Evolutionary conservation across 2,888 invertebrate genomes (phyloP).

Genomic region (Argyresthia albistria): DNA sequence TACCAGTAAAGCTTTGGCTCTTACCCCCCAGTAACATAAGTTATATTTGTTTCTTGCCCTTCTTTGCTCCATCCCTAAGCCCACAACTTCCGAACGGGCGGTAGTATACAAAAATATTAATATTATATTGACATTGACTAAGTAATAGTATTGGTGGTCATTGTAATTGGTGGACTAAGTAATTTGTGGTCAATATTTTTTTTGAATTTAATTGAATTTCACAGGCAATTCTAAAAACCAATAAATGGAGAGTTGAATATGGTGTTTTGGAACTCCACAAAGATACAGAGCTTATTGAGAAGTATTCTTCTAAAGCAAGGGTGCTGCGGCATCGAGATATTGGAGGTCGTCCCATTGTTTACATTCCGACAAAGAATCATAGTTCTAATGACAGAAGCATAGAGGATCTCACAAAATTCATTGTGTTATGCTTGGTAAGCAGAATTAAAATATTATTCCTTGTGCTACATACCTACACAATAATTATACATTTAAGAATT

Average conservation of each 20-base stretch:
- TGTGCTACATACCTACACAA: not conserved
- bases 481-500: no score
- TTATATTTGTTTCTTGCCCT: no score
- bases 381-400: slow-evolving; percentile 80
- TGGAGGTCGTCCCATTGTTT: slow-evolving; percentile 81
- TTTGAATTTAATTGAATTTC: slow-evolving; percentile 19
- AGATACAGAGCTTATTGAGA: slow-evolving; percentile 66
- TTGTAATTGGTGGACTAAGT: no score
- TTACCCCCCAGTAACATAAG: no score
- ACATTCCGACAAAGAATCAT: slow-evolving; percentile 85
- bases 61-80: no score
- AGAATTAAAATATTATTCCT: not conserved
- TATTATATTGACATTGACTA: no score
- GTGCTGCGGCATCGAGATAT: slow-evolving; percentile 81
- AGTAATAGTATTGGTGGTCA: no score
- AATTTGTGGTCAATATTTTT: no score
- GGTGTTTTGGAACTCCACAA: slow-evolving; percentile 74
- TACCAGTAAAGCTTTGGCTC: no score
- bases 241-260: slow-evolving; percentile 84
- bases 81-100: no score
- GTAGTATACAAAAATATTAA: no score
- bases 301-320: slow-evolving; percentile 76
- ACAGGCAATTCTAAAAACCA: slow-evolving; percentile 83
- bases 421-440: slow-evolving; percentile 81
- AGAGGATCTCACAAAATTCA: slow-evolving; percentile 84